Conservation (phyloP, 2,888 invertebrate genomes). For the Caenorhabditis panamensis region DNA sequence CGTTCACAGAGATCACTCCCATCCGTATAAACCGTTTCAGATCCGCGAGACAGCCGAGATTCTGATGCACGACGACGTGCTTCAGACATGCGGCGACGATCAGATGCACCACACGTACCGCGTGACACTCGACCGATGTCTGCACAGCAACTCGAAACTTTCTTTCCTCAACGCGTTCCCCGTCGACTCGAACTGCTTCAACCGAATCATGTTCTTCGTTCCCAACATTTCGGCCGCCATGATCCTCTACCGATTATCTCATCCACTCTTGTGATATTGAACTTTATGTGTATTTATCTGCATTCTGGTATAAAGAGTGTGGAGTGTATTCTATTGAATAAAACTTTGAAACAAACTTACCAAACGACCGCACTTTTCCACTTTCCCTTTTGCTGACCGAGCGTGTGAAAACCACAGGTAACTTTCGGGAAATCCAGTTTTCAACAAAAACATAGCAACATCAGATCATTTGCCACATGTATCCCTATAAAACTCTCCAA, state of each 20-base stretch:
- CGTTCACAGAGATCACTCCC: conserved; percentile 8
- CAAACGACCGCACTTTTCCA: too few relatives aligned
- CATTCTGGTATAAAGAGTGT: conserved; percentile 43
- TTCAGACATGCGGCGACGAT: conserved; percentile 59
- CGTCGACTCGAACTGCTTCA: conserved; percentile 47
- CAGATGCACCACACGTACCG: conserved; percentile 61
- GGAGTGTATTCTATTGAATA: conserved; percentile 10
- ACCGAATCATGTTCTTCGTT: conserved; percentile 51
- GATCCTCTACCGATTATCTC: conserved; percentile 58
- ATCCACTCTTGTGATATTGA: conserved; percentile 41
- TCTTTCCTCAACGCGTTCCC: conserved; percentile 47
- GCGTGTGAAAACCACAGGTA: too few relatives aligned
- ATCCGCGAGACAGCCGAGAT: conserved; percentile 58
- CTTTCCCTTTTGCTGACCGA: too few relatives aligned
- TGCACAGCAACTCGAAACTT: conserved; percentile 48
- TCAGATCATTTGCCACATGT: not conserved
- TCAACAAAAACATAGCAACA: not conserved
- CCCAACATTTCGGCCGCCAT: conserved; percentile 54
- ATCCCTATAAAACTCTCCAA: conserved; percentile 8
- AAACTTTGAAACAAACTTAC: conserved; percentile 14
- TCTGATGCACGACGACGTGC: conserved; percentile 61
- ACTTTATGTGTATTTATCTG: conserved; percentile 1
- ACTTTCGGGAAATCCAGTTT: too few relatives aligned
- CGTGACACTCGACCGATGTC: conserved; percentile 53
- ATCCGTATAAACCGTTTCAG: conserved; percentile 20